phyloP scores from a whole-genome alignment of 2,888 invertebrate genomes.

The Leptodirus hochenwartii region DNA sequence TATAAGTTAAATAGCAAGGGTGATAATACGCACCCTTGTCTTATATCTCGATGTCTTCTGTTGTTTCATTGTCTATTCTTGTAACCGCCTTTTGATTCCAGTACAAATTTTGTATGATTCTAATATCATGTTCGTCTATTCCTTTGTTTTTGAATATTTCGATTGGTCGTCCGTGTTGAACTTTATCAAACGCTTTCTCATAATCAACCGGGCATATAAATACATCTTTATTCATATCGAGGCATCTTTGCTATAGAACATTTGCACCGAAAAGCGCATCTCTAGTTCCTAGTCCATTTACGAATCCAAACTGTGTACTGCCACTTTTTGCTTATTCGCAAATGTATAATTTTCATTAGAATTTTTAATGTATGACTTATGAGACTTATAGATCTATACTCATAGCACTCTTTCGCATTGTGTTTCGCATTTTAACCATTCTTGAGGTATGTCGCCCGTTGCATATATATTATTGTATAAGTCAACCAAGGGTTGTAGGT shows the following conservation, averaged over 20 bases:
- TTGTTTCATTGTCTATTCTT: constrained; percentile 1
- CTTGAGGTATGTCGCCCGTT: constrained; percentile 6
- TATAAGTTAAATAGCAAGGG: constrained; percentile 6
- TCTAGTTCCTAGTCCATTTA: constrained; percentile 10
- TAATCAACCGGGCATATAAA: constrained; percentile 9
- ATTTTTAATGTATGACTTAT: constrained; percentile 14
- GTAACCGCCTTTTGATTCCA: constrained; percentile 8
- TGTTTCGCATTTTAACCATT: constrained; percentile 8
- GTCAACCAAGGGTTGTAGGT: background rate
- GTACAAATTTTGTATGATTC: constrained; percentile 8
- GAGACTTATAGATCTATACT: constrained; percentile 12
- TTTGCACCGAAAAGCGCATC: constrained; percentile 11
- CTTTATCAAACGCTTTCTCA: constrained; percentile 12
- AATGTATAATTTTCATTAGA: constrained; percentile 11
- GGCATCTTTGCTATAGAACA: constrained; percentile 11
- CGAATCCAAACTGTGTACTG: constrained; percentile 13
- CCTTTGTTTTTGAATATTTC: constrained; percentile 1
- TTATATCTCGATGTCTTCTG: constrained; percentile 1
- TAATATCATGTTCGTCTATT: constrained; percentile 4
- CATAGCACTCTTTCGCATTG: constrained; percentile 10
- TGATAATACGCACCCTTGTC: constrained; percentile 2
- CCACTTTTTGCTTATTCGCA: constrained; percentile 8
- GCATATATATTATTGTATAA: constrained; percentile 9
- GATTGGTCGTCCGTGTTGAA: constrained; percentile 11
- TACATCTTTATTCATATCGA: constrained; percentile 8